Evolutionary conservation across 2,113 vertebrate genomes (phyloP), one percentile per base, ranked within the genome.

Genomic region (Bombycilla garrulus): DNA sequence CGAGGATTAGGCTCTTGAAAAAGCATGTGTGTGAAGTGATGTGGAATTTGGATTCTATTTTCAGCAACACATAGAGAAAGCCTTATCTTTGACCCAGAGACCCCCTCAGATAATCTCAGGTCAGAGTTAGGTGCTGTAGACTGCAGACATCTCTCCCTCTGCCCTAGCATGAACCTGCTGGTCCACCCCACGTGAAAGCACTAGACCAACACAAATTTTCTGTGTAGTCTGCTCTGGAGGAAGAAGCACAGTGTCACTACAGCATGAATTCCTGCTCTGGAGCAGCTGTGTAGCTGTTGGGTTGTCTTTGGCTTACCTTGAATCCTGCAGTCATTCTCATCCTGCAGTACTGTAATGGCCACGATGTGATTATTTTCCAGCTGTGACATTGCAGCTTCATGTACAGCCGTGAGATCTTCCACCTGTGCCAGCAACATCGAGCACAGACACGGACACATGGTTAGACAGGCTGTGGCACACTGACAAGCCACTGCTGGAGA

Each of bases 321-420:
- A 88, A 99, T 97, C 69, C 98, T 99, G 94, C 97, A 97, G 74
- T 98, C 98, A 0, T 99, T 98, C 88, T 99, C 98, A 64, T 99
- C 98, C 95, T 98, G 98, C 90, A 99, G 98, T 36, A 98, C 97
- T 3, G 97, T 94, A 50, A 99, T 90, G 17, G 98, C 97, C 19
- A 98, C 95, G 2, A 96, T 91, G 92, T 99, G 99, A 82, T 91
- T 95, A 5, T 97, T 98, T 96, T 99, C 99, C 98, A 99, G 64
- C 94, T 99, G 98, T 47, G 97, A 95, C 83, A 99, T 81, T 6
- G 98, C 95, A 11, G 97, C 91, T 90, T 99, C 98, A 3, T 99
- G 99, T 73, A 86, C 98, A 81, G 98, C 96, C 36, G 94, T 98
- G 97, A 99, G 98, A 66, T 99, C 98, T 92, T 99, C 98, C 57